These are phyloP conservation scores for Calcarius lapponicus DNA, from an alignment of 2,797 vertebrate species.

Conservation along the genomic window DNA sequence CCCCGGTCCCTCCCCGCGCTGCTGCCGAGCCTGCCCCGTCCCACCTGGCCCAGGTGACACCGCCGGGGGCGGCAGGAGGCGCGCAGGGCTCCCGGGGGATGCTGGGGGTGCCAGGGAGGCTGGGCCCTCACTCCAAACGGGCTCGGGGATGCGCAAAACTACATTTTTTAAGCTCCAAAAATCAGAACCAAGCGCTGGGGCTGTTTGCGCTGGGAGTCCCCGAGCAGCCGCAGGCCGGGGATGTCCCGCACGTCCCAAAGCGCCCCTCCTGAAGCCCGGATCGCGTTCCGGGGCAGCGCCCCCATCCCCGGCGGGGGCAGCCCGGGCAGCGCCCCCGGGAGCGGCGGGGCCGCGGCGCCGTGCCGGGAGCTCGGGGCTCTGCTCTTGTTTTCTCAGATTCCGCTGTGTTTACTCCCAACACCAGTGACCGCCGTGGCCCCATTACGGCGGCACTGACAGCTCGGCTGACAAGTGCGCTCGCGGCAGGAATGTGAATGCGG, in stretches of 20 bases:
- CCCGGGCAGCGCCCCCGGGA: not conserved
- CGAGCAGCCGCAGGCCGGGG: fast-evolving
- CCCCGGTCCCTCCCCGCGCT: not conserved
- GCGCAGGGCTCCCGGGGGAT: fast-evolving
- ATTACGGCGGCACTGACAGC: conserved; percentile 53
- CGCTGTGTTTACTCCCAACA: conserved; percentile 62
- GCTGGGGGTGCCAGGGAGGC: not conserved
- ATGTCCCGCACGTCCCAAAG: fast-evolving
- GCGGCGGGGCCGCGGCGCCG: not conserved
- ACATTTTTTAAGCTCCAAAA: fast-evolving
- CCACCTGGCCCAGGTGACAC: not conserved
- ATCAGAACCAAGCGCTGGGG: not conserved
- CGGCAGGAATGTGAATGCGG: conserved; percentile 53
- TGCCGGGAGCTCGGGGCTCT: conserved; percentile 19
- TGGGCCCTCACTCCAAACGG: not conserved
- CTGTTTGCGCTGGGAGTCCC: not conserved
- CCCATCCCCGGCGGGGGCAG: not conserved
- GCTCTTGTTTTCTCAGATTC: conserved; percentile 59
- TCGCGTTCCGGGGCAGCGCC: fast-evolving
- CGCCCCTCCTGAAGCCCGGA: fast-evolving
- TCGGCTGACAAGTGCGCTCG: conserved; percentile 59
- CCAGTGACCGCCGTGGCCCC: conserved; percentile 54
- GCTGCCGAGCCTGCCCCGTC: fast-evolving
- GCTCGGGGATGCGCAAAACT: not conserved
- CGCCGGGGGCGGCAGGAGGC: not conserved